Percentiles rank a stretch among this genome's conserved stretches.
phyloP scores from a whole-genome alignment of 2,113 vertebrate genomes.

The Coregonus clupeaformis region DNA sequence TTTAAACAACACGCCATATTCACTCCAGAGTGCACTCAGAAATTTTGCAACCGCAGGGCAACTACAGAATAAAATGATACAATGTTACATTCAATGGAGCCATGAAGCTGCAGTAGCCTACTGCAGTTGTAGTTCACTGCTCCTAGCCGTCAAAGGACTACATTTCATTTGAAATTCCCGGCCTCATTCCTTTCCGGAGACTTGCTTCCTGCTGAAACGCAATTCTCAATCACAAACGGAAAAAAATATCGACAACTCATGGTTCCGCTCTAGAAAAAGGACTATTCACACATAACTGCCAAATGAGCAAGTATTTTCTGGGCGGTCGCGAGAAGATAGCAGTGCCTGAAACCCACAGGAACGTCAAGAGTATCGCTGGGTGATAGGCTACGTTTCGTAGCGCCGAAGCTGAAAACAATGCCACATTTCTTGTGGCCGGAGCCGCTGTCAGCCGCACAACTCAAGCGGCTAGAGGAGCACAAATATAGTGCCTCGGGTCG shows the following conservation, averaged over 20 bases:
- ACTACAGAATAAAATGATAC: background rate
- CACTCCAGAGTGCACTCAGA: background rate
- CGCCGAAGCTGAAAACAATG: constrained; percentile 58
- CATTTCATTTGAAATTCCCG: constrained; percentile 59
- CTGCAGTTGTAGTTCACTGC: background rate
- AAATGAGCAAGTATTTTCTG: constrained; percentile 41
- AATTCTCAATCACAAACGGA: constrained; percentile 34
- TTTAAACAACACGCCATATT: background rate
- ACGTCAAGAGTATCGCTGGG: background rate
- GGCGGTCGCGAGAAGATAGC: constrained; percentile 19
- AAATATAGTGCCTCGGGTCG: constrained; percentile 85
- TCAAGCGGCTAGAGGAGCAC: constrained; percentile 91
- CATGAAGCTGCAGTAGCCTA: background rate
- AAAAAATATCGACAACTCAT: constrained; percentile 24
- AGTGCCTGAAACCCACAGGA: background rate
- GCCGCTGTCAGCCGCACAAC: constrained; percentile 86
- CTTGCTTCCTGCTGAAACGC: constrained; percentile 57
- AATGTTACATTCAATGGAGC: background rate
- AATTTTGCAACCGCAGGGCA: background rate
- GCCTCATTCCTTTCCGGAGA: constrained; percentile 58
- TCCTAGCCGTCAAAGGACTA: background rate
- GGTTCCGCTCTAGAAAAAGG: constrained; percentile 66
- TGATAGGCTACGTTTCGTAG: constrained; percentile 23
- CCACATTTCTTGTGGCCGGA: constrained; percentile 73
- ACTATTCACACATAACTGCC: constrained; percentile 50